Base-by-base conservation (phyloP, 2,797 vertebrate genomes). In the Spinus pinus region DNA sequence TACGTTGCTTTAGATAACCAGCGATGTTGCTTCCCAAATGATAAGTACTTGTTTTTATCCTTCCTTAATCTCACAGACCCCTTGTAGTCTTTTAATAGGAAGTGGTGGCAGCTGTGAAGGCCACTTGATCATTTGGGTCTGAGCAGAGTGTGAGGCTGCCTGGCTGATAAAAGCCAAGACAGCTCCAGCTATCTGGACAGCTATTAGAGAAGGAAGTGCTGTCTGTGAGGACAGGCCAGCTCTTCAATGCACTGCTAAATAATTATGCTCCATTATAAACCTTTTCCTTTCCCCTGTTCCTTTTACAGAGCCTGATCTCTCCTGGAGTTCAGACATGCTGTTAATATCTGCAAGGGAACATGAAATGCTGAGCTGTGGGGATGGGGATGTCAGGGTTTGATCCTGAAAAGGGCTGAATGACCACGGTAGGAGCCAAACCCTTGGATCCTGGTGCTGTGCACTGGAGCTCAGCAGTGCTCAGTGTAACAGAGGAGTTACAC, bases 11-110 rank as follows among this genome's bases (percentile, higher is more conserved):
- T 69, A 97, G 98, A 98, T 98, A 98, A 97, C 94, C 77, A 77
- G 93, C 7, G 14, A 94, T 50, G 75, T 97, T 95, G 95, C 97
- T 98, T 98, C 97, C 95, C 93, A 97, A 97, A 96, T 12, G 96
- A 97, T 98, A 97, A 97, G 90, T 92, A 90, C 91, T 98, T 96
- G 94, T 95, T 97, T 97, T 97, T 79, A 89, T 97, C 95, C 95
- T 96, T 97, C 92, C 93, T 91, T 96, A 86, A 95, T 95, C 72
- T 72, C 93, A 60, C 74, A 81, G 91, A 75, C 90, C 96, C 81
- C 94, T 94, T 97, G 94, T 94, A 88, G 94, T 88, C 97, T 94
- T 97, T 96, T 95, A 94, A 96, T 86, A 96, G 96, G 94, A 96
- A 96, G 96, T 62, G 70, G 91, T 94, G 95, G 95, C 95, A 88